Percentiles rank a stretch among this genome's conserved stretches.
Evolutionary conservation across 2,888 invertebrate species (phyloP).

Genomic region (Peribatodes rhomboidaria): DNA sequence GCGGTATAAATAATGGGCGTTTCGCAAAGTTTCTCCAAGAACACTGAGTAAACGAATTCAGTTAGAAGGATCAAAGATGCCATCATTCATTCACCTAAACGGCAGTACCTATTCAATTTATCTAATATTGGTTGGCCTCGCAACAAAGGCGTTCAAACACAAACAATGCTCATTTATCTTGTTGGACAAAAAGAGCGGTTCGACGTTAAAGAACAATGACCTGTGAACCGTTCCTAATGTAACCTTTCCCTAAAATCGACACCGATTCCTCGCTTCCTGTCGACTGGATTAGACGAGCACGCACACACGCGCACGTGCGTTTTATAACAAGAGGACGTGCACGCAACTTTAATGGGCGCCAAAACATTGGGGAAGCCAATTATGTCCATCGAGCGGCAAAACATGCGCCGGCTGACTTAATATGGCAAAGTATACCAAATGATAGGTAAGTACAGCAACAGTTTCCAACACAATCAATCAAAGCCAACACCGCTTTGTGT

Average conservation of each 20-base stretch:
- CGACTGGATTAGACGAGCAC: constrained; percentile 67
- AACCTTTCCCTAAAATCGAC: constrained; percentile 83
- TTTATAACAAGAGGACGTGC: constrained; percentile 33
- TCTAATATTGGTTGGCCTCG: constrained; percentile 20
- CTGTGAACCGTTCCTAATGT: constrained; percentile 76
- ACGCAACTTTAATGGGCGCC: constrained; percentile 43
- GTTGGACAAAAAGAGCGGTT: constrained; percentile 68
- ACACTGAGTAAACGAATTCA: neutral
- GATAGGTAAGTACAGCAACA: constrained; percentile 19
- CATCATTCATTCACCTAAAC: constrained; percentile 14
- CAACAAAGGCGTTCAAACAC: constrained; percentile 62
- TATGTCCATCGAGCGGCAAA: constrained; percentile 15
- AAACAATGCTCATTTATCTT: constrained; percentile 77
- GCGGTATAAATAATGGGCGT: constrained; percentile 10
- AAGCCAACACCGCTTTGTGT: constrained; percentile 54
- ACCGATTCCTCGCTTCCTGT: constrained; percentile 83
- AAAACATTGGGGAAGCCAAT: constrained; percentile 32
- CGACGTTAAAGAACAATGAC: constrained; percentile 81
- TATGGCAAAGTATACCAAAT: constrained; percentile 37
- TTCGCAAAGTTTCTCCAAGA: constrained; percentile 7
- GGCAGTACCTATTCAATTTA: constrained; percentile 19
- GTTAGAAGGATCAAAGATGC: constrained; percentile 1
- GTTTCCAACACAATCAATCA: constrained; percentile 54
- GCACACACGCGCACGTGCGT: constrained; percentile 53
- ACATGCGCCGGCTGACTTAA: constrained; percentile 19